Conservation (phyloP, 2,113 vertebrate species). For the Orthonyx spaldingii region DNA sequence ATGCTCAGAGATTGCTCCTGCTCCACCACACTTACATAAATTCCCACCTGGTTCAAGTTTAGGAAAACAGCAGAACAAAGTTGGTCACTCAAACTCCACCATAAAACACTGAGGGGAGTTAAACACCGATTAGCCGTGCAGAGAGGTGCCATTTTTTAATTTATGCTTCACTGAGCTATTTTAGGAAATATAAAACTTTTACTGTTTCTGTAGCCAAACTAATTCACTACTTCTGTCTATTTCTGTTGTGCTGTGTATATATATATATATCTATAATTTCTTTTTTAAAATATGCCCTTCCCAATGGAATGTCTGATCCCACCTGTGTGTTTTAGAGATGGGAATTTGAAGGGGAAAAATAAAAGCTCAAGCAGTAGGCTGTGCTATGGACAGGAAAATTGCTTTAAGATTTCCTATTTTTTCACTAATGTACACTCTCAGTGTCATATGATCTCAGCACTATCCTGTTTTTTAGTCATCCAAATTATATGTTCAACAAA, state of each 20-base stretch:
- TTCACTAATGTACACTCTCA: not conserved
- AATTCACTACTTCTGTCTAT: not conserved
- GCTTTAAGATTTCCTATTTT: not conserved
- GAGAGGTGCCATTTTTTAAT: not conserved
- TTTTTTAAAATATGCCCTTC: not conserved
- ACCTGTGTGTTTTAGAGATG: not conserved
- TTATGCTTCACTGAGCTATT: not conserved
- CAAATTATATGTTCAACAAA: not conserved
- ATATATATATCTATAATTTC: not conserved
- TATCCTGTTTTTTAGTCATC: not conserved
- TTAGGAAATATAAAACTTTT: not conserved
- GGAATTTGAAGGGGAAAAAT: not conserved
- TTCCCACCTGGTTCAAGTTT: slow-evolving; percentile 12
- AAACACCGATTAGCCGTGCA: not conserved
- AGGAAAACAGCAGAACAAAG: not conserved
- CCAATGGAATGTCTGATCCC: not conserved
- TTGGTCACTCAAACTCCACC: not conserved
- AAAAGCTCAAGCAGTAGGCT: not conserved
- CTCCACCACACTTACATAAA: not conserved
- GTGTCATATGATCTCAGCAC: not conserved
- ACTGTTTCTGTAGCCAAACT: not conserved
- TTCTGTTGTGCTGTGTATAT: not conserved
- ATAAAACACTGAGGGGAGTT: not conserved
- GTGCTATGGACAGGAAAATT: not conserved
- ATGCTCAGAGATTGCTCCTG: not conserved